A percentile compares a stretch with the other conserved stretches of the same genome.
Conservation (phyloP, 1,140 invertebrate genomes). For the Zaprionus nigranus region DNA sequence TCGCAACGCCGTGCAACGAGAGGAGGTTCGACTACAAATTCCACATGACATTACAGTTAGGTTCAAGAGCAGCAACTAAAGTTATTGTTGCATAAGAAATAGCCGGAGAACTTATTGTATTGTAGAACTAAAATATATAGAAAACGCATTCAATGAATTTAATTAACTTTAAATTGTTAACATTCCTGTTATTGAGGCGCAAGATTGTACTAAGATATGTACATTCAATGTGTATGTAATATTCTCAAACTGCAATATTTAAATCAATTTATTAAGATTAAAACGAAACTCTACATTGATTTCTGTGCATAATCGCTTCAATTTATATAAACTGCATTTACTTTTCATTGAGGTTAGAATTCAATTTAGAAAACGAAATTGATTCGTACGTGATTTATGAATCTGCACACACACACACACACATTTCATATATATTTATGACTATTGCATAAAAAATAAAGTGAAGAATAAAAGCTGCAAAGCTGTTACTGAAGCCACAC, state of each 20-base stretch:
- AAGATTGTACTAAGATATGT: background rate
- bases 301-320: background rate
- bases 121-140: background rate
- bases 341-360: constrained; percentile 2
- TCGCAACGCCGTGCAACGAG: background rate
- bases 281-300: background rate
- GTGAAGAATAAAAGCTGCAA: constrained; percentile 10
- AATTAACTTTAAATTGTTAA: background rate
- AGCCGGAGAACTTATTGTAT: background rate
- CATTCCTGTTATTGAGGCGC: background rate
- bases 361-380: constrained; percentile 1
- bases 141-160: background rate
- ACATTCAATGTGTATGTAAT: no score
- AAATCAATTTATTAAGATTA: background rate
- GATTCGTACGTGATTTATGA: background rate
- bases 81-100: background rate
- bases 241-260: background rate
- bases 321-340: background rate
- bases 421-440: background rate
- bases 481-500: constrained; percentile 49
- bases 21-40: constrained; percentile 2
- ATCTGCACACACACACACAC: background rate
- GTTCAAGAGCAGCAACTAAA: background rate
- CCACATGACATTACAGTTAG: constrained; percentile 20
- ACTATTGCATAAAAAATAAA: background rate